These are phyloP conservation scores for Frankliniella fusca DNA, from an alignment of 2,888 invertebrate species.

Conservation along the genomic window DNA sequence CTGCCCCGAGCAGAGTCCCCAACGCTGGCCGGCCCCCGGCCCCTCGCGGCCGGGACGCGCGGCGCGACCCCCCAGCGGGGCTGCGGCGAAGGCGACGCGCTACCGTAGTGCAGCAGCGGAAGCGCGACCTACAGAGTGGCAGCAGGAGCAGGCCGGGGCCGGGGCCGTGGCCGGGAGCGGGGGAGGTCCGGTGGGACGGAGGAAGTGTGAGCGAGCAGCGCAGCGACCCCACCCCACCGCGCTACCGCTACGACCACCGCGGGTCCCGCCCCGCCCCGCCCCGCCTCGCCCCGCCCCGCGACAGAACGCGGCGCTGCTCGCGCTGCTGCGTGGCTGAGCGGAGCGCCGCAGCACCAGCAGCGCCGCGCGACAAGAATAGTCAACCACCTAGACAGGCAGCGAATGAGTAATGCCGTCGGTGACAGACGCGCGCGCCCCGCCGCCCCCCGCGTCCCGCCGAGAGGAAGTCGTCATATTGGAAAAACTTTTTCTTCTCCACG, in stretches of 20 bases:
- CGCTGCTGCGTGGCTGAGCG: neutral
- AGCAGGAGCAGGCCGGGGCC: neutral
- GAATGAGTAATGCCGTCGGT: neutral
- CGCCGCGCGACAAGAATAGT: slow-evolving; percentile 14
- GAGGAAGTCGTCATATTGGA: slow-evolving; percentile 13
- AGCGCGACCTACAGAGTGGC: neutral
- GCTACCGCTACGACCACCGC: too few relatives aligned
- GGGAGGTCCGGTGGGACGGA: too few relatives aligned
- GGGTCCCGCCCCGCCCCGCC: neutral
- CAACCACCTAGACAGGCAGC: neutral
- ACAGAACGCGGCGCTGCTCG: neutral
- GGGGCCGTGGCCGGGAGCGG: too few relatives aligned
- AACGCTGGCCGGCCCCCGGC: too few relatives aligned
- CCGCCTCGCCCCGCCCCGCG: neutral
- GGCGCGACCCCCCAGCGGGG: too few relatives aligned
- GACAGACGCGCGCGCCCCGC: neutral
- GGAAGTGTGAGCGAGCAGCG: too few relatives aligned
- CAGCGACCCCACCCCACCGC: too few relatives aligned
- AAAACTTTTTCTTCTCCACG: slow-evolving; percentile 6
- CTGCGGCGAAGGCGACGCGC: too few relatives aligned
- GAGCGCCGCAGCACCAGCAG: neutral
- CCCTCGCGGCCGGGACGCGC: too few relatives aligned
- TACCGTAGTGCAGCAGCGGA: too few relatives aligned
- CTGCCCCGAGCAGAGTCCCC: too few relatives aligned
- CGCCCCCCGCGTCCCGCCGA: neutral